Evolutionary conservation across 1,140 invertebrate genomes (phyloP).

Genomic region (Drosophila ananassae): DNA sequence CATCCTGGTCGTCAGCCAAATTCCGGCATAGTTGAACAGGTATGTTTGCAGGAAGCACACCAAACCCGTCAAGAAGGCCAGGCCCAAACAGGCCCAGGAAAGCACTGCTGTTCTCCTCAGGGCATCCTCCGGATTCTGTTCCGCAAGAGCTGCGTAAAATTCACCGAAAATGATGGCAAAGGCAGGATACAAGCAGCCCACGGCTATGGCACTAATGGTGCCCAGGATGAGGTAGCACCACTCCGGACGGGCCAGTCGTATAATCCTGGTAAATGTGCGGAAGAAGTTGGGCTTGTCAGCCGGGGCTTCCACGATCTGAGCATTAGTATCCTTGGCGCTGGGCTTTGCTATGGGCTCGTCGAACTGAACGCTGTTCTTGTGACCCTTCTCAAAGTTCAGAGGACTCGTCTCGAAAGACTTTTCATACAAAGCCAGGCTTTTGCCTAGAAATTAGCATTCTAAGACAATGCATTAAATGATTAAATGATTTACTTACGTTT

Average conservation of each 20-base stretch:
- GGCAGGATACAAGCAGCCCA: slow-evolving; percentile 90
- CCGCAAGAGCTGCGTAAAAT: slow-evolving; percentile 88
- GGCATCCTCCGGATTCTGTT: slow-evolving; percentile 86
- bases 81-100: slow-evolving; percentile 88
- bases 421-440: slow-evolving; percentile 69
- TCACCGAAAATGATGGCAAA: slow-evolving; percentile 94
- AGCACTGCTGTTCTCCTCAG: slow-evolving; percentile 87
- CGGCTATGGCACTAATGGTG: slow-evolving; percentile 88
- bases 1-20: slow-evolving; percentile 90
- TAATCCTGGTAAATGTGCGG: slow-evolving; percentile 85
- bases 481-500: slow-evolving; percentile 44
- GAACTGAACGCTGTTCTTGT: slow-evolving; percentile 77
- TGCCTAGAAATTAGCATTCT: slow-evolving; percentile 40
- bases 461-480: not conserved
- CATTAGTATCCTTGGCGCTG: slow-evolving; percentile 50
- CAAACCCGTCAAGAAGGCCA: slow-evolving; percentile 89
- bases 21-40: slow-evolving; percentile 91
- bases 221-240: slow-evolving; percentile 91
- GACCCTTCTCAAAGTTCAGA: slow-evolving; percentile 74
- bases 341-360: slow-evolving; percentile 59
- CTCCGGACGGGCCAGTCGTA: slow-evolving; percentile 90
- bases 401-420: slow-evolving; percentile 82
- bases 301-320: not conserved
- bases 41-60: slow-evolving; percentile 90
- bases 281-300: slow-evolving; percentile 59